A percentile compares a stretch with the other conserved stretches of the same genome.
Conservation (phyloP, 2,888 invertebrate genomes). For the Danaus chrysippus region DNA sequence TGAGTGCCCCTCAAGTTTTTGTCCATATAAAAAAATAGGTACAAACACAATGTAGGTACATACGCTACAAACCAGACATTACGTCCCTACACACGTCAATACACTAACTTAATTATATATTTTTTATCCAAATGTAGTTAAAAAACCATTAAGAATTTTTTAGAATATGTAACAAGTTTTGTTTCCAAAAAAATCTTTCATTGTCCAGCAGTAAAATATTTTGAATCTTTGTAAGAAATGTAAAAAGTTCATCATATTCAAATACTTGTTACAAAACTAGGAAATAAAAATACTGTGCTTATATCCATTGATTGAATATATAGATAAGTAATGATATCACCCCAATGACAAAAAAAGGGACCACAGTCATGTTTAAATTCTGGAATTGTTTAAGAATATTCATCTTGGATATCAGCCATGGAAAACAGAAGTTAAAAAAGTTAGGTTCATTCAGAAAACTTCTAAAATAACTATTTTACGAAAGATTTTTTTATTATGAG, state of each 20-base stretch:
- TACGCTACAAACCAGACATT: too few species aligned
- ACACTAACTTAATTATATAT: too few species aligned
- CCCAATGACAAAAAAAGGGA: constrained; percentile 23
- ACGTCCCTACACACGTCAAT: too few species aligned
- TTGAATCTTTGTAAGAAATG: neutral
- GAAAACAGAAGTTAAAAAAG: constrained; percentile 5
- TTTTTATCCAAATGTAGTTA: too few species aligned
- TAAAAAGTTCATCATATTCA: neutral
- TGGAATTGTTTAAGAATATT: constrained; percentile 24
- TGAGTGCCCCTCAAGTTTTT: too few species aligned
- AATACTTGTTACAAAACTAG: constrained; percentile 18
- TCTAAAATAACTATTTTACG: neutral
- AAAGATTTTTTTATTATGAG: neutral
- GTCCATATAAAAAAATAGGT: too few species aligned
- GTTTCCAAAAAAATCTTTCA: too few species aligned
- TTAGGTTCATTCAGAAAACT: neutral
- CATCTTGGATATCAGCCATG: constrained; percentile 26
- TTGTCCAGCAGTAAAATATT: too few species aligned
- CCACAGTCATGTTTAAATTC: constrained; percentile 23
- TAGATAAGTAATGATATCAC: constrained; percentile 3
- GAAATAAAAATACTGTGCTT: constrained; percentile 22
- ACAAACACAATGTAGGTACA: too few species aligned
- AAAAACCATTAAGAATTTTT: too few species aligned
- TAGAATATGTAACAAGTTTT: too few species aligned
- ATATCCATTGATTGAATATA: too few species aligned